Percentiles rank a stretch among this genome's conserved stretches.
Conservation (phyloP, 2,888 invertebrate species). For the Crepidodera aurea region DNA sequence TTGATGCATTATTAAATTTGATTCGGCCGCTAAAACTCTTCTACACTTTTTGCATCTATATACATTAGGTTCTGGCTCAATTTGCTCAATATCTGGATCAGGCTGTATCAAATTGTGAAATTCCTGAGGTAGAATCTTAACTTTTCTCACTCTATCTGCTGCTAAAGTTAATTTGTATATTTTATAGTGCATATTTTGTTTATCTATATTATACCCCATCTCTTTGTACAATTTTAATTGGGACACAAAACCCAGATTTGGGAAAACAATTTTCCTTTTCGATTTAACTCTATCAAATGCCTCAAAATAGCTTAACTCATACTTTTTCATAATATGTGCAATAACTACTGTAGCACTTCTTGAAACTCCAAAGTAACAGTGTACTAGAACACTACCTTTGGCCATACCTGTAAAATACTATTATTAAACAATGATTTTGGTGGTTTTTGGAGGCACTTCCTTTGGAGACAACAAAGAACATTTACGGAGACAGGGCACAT, state of each 20-base stretch:
- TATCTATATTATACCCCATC: slow-evolving; percentile 79
- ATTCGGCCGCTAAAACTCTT: slow-evolving; percentile 81
- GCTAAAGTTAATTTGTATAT: slow-evolving; percentile 80
- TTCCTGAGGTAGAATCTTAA: slow-evolving; percentile 82
- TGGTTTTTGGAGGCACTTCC: neutral
- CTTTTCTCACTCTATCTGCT: slow-evolving; percentile 82
- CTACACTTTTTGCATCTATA: slow-evolving; percentile 85
- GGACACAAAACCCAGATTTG: slow-evolving; percentile 82
- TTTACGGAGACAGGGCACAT: too few species aligned
- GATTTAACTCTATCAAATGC: slow-evolving; percentile 75
- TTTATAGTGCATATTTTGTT: slow-evolving; percentile 74
- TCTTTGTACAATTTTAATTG: slow-evolving; percentile 81
- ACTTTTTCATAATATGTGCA: slow-evolving; percentile 88
- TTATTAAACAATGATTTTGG: neutral
- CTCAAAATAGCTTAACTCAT: slow-evolving; percentile 74
- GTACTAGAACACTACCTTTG: slow-evolving; percentile 79
- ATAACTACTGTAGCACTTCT: slow-evolving; percentile 88
- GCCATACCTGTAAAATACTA: slow-evolving; percentile 15
- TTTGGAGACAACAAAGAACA: too few species aligned
- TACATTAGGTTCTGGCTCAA: slow-evolving; percentile 80
- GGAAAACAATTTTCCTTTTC: slow-evolving; percentile 77
- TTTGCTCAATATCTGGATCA: slow-evolving; percentile 77
- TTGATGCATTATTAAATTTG: slow-evolving; percentile 79
- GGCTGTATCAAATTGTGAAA: slow-evolving; percentile 80
- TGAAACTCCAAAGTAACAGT: slow-evolving; percentile 92